Evolutionary conservation across 2,113 vertebrate genomes (phyloP), one percentile per base, ranked within the genome.

Genomic region (Ondatra zibethicus): DNA sequence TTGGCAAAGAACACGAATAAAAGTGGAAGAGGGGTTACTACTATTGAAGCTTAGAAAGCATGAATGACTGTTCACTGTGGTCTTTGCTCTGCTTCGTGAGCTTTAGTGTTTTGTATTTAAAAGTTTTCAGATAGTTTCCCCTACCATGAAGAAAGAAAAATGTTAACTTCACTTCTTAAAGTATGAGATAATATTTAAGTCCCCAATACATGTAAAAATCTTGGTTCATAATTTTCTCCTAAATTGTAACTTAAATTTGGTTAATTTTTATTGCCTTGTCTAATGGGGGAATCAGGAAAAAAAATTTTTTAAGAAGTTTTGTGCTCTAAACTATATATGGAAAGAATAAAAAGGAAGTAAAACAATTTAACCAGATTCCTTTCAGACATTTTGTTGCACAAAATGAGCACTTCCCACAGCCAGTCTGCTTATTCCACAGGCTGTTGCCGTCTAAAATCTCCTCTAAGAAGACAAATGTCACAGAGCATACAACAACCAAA

Each of bases 311-410:
- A 72, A 39, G 47, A 89, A 63, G 58, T 77, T 66, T 86, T 87
- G 81, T 39, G 7, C 27, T 92, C 61, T 77, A 29, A 65, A 84
- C 45, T 11, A 66, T 73, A 61, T 29, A 78, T 14, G 36, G 70
- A 66, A 94, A 78, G 85, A 89, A 82, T n/a, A 42, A 93, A 81
- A 92, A 33, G 50, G 52, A 89, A 65, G 33, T 39, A 45, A 93
- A 96, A 8, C 76, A 82, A 89, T 55, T 75, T 65, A 88, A 93
- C 12, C 33, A 76, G 68, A 9, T 89, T 88, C 25, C 12, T 68
- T 39, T 63, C 23, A 39, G 55, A 73, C 13, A 50, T 61, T 89
- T 63, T 42, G 72, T 36, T 75, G 6, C 33, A 45, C 31, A 1
- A 87, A 65, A 58, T 63, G 7, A 61, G 2, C 10, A 39, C 39